Base-by-base conservation (phyloP, 2,797 vertebrate species). In the Enteromius fasciolatus region DNA sequence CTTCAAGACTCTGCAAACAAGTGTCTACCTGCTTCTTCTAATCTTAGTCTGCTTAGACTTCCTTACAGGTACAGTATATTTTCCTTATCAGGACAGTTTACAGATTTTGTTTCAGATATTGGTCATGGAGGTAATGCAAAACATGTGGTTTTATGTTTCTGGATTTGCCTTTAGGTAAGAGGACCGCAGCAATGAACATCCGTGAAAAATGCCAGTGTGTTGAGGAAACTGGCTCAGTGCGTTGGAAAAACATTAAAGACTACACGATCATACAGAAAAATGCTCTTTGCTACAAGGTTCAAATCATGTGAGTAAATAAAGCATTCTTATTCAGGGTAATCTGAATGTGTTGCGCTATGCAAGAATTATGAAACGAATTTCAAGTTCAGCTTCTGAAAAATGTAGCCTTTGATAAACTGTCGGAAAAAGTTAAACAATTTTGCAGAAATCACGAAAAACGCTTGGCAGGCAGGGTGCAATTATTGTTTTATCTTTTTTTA, bases 301-400 rank as follows among this genome's bases (percentile, higher is more conserved):
- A 88, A 78, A 89, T 90, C 25, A 86, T 87, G 90, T 90, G 67
- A 89, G 89, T 90, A 82, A 31, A 79, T 10, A 33, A 48, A 36
- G 61, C 20, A 63, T 23, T 59, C n/a, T n/a, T 6, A n/a, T 52
- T 33, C 9, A 70, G 23, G 7, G 68, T 8, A 17, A 18, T 52
- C 20, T 73, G 25, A 72, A 12, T 31, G 9, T 50, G 25, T 12
- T 48, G 20, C 9, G 28, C 18, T 25, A 8, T 3, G 0, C 25
- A 18, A 76, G n/a, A 61, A 44, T 59, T 44, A 44, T 76, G 0
- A 44, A 12, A 20, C 17, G 36, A n/a, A 76, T 39, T 75, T 76
- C 25, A 4, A 59, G 11, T 17, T 20, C 20, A 17, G 52, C 6
- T 57, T 57, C n/a, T 1, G 23, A 57, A 9, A 39, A 39, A 23